Evolutionary conservation across 2,888 invertebrate genomes (phyloP).

Genomic region (Heliconius ismenius): DNA sequence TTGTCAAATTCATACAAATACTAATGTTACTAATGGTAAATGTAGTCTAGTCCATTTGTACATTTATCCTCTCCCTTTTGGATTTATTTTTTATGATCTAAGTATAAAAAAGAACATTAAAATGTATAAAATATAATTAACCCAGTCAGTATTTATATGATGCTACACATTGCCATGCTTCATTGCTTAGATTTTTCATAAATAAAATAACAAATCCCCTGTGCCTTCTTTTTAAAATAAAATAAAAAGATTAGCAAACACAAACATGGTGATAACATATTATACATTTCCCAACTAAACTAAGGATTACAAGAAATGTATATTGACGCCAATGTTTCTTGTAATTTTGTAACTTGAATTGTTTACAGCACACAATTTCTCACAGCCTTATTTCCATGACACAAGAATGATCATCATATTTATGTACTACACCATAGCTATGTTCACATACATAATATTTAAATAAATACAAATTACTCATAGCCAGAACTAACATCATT

Average conservation of each 20-base stretch:
- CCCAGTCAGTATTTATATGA: too few species aligned
- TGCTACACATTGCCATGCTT: too few species aligned
- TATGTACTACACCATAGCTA: neutral
- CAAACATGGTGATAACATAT: neutral
- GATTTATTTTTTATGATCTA: too few species aligned
- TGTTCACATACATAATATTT: neutral
- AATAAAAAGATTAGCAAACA: neutral
- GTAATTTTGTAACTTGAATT: slow-evolving; percentile 10
- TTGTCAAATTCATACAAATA: neutral
- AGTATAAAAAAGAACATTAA: too few species aligned
- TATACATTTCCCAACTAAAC: neutral
- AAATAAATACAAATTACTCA: neutral
- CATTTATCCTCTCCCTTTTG: neutral
- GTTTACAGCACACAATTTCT: slow-evolving; percentile 9
- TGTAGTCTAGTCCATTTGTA: neutral
- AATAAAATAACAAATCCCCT: too few species aligned
- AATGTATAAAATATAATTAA: too few species aligned
- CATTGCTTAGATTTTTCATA: too few species aligned
- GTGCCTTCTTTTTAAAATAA: neutral
- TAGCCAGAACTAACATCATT: neutral
- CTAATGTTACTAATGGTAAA: slow-evolving; percentile 1
- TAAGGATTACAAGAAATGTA: slow-evolving; percentile 9
- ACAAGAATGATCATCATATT: neutral
- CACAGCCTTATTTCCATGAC: neutral
- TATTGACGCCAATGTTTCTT: neutral